Conservation (phyloP, 2,113 vertebrate genomes). For the Myrmophylax atrothorax region DNA sequence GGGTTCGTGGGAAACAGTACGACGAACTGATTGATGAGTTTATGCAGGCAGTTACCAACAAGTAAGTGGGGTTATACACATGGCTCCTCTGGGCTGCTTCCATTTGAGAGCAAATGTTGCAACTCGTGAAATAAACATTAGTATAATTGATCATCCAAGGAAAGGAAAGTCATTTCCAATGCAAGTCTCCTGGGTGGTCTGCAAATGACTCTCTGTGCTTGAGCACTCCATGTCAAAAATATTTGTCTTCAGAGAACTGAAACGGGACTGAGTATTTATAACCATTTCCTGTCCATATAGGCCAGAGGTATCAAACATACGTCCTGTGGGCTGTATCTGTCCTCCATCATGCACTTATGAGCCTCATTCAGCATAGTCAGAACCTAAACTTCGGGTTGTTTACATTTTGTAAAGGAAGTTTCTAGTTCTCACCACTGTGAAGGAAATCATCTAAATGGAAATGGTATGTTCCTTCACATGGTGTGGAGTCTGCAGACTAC, state of each 20-base stretch:
- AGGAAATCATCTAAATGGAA: not conserved
- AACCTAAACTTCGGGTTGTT: slow-evolving; percentile 14
- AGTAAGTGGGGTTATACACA: slow-evolving; percentile 78
- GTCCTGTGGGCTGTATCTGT: not conserved
- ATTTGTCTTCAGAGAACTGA: slow-evolving; percentile 26
- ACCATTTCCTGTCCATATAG: slow-evolving; percentile 40
- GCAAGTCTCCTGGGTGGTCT: slow-evolving; percentile 21
- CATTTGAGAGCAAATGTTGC: not conserved
- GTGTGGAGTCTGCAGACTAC: not conserved
- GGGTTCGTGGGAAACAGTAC: slow-evolving; percentile 90
- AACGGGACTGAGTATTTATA: slow-evolving; percentile 26
- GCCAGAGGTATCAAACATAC: not conserved
- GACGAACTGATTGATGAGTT: slow-evolving; percentile 95
- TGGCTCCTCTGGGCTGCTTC: slow-evolving; percentile 31
- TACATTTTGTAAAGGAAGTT: not conserved
- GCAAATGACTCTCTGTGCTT: slow-evolving; percentile 5
- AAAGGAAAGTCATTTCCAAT: slow-evolving; percentile 14
- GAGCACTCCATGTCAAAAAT: not conserved
- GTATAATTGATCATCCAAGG: slow-evolving; percentile 1
- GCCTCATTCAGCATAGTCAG: not conserved
- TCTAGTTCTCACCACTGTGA: not conserved
- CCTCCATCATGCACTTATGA: slow-evolving; percentile 39
- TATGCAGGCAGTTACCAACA: slow-evolving; percentile 94
- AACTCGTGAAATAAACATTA: slow-evolving; percentile 32
- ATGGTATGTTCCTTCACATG: not conserved